Conservation (phyloP, 2,797 vertebrate genomes). For the Siniperca scherzeri region DNA sequence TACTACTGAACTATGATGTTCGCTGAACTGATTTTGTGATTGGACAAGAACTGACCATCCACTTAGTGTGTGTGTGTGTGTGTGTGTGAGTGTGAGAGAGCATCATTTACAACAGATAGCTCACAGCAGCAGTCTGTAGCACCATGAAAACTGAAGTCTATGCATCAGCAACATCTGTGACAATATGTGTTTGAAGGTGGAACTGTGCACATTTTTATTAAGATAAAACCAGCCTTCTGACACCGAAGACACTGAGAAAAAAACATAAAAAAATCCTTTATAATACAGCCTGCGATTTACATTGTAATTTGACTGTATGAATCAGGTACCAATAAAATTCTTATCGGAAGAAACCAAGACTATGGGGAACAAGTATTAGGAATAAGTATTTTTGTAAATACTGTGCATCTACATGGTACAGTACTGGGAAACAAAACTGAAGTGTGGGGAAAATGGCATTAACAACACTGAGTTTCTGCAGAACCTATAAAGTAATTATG, state of each 20-base stretch:
- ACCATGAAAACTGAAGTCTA: background rate
- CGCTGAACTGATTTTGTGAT: background rate
- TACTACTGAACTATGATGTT: background rate
- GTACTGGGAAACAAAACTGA: too few species aligned
- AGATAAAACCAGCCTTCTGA: background rate
- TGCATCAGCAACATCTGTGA: background rate
- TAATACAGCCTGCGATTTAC: too few species aligned
- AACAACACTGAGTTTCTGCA: too few species aligned
- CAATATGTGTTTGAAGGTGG: background rate
- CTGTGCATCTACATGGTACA: too few species aligned
- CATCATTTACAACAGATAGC: background rate
- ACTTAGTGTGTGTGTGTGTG: background rate
- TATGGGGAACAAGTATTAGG: too few species aligned
- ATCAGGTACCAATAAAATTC: too few species aligned
- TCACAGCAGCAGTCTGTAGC: background rate
- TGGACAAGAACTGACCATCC: background rate
- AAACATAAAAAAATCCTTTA: too few species aligned
- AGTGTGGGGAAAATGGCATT: too few species aligned
- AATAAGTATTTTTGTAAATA: too few species aligned
- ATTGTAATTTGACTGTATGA: too few species aligned
- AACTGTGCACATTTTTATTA: background rate
- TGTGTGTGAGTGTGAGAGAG: background rate
- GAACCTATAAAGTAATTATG: too few species aligned
- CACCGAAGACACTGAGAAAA: background rate
- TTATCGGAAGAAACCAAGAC: too few species aligned